A percentile compares a stretch with the other conserved stretches of the same genome.
Conservation (phyloP, 2,797 vertebrate species). For the Hyperoplus lanceolatus region DNA sequence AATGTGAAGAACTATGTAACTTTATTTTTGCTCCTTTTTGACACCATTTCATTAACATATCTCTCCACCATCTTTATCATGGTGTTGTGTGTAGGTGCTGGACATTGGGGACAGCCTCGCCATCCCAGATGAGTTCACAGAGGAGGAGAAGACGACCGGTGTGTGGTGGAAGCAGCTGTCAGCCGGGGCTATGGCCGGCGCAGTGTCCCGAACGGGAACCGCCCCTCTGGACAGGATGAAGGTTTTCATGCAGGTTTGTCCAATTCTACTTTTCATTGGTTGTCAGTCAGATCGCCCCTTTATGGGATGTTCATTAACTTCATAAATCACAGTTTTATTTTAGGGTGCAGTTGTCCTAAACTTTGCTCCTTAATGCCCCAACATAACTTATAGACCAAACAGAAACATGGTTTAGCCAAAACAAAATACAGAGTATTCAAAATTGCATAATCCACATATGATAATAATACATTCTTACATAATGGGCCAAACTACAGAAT, state of each 20-base stretch:
- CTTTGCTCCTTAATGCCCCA: background rate
- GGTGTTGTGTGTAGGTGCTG: constrained; percentile 85
- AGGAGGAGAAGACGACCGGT: constrained; percentile 92
- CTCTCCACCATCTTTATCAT: no score
- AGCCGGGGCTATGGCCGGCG: constrained; percentile 91
- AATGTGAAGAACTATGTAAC: background rate
- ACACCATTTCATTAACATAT: no score
- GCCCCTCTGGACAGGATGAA: constrained; percentile 95
- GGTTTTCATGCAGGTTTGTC: constrained; percentile 95
- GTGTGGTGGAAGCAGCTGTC: constrained; percentile 95
- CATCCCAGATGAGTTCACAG: constrained; percentile 95
- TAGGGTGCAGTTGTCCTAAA: background rate
- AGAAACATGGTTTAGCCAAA: background rate
- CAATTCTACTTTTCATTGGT: background rate
- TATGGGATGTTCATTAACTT: background rate
- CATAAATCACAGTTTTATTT: background rate
- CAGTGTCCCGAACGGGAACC: constrained; percentile 93
- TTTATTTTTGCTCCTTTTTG: background rate
- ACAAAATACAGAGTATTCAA: background rate
- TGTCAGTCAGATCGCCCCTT: background rate
- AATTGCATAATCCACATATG: background rate
- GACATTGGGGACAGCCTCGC: constrained; percentile 94
- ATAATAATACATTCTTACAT: background rate
- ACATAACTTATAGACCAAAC: background rate
- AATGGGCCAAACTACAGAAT: background rate